phyloP scores from a whole-genome alignment of 2,797 vertebrate species.

The Gymnocypris eckloni region DNA sequence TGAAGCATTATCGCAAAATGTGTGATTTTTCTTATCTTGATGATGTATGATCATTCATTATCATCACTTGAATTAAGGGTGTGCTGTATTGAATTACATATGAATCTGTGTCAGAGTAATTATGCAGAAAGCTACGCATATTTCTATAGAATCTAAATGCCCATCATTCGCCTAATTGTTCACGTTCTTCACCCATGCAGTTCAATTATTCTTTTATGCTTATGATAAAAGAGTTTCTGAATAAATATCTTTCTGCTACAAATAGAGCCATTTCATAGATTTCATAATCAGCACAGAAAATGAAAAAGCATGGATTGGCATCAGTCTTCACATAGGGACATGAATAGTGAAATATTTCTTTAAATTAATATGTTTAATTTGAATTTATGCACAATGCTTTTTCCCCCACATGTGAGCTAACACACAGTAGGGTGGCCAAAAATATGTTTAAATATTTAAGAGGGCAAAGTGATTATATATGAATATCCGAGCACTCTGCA shows the following conservation, averaged over 20 bases:
- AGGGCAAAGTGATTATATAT: not conserved
- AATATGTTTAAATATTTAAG: not conserved
- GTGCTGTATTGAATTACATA: slow-evolving; percentile 7
- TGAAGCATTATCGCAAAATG: not conserved
- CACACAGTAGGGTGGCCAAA: not conserved
- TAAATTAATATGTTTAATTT: not conserved
- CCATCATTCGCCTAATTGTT: not conserved
- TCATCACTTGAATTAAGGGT: not conserved
- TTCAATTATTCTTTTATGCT: not conserved
- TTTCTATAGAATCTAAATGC: not conserved
- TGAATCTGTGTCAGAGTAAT: not conserved
- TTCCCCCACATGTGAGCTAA: not conserved
- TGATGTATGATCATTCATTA: not conserved
- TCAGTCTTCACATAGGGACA: not conserved
- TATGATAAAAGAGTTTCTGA: not conserved
- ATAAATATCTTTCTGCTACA: not conserved
- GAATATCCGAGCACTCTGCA: not conserved
- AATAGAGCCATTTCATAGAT: not conserved
- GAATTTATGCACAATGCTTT: not conserved
- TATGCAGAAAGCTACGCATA: not conserved
- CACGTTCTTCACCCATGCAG: not conserved
- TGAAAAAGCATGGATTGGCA: not conserved
- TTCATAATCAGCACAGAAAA: not conserved
- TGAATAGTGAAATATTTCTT: slow-evolving; percentile 1
- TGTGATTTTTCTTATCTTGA: not conserved